Conservation (phyloP, 2,797 vertebrate species). For the Danionella dracula region DNA sequence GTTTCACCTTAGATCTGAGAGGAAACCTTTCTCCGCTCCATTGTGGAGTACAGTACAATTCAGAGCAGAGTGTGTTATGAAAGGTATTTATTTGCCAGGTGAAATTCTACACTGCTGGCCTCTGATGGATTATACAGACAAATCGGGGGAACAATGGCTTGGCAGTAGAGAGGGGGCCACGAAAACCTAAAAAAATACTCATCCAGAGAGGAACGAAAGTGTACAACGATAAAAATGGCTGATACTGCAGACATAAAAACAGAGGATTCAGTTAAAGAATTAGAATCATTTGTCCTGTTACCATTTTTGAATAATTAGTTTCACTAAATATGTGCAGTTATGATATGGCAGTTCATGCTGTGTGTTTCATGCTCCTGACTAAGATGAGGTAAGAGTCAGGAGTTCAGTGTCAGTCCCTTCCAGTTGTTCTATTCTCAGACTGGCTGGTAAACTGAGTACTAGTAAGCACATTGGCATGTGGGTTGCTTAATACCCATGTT, state of each 20-base stretch:
- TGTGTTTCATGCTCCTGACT: not conserved
- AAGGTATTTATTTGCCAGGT: slow-evolving; percentile 28
- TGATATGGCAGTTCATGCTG: not conserved
- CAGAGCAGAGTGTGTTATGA: slow-evolving; percentile 38
- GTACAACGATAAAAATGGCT: too few relatives aligned
- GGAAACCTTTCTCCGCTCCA: slow-evolving; percentile 29
- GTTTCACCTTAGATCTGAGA: slow-evolving; percentile 39
- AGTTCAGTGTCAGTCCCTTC: slow-evolving; percentile 5
- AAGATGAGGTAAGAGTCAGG: not conserved
- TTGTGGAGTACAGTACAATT: slow-evolving; percentile 1
- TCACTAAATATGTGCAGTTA: not conserved
- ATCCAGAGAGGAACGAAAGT: too few relatives aligned
- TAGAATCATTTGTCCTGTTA: not conserved
- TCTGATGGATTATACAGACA: not conserved
- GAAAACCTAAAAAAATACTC: too few relatives aligned
- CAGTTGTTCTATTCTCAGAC: slow-evolving; percentile 47
- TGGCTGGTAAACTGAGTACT: slow-evolving; percentile 52
- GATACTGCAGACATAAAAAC: too few relatives aligned
- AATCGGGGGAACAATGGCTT: not conserved
- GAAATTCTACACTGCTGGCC: not conserved
- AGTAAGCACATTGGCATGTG: slow-evolving; percentile 18
- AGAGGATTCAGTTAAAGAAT: too few relatives aligned
- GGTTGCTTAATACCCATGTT: slow-evolving; percentile 39
- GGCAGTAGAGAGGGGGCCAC: not conserved
- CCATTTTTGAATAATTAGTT: not conserved